Base-by-base conservation (phyloP, 2,888 invertebrate species). In the Lasioglossum vierecki region DNA sequence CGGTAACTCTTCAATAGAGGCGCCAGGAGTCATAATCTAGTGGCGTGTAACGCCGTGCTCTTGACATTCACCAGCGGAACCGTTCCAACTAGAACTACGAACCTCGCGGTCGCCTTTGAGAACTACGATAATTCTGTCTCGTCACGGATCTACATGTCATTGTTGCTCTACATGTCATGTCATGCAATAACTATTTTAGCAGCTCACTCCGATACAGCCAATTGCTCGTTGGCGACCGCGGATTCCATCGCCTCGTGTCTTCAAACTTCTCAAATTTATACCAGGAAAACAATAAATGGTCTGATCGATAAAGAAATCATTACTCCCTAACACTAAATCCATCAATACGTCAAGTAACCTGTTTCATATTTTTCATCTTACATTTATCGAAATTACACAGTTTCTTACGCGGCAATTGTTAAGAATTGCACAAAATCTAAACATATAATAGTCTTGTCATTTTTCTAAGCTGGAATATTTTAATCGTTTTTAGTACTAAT, bases 111-210 rank as follows among this genome's bases (percentile, higher is more conserved):
- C 86, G 89, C 84, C 89, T 89, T 89, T 90, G 88, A 89, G 87
- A 79, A 85, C 88, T 53, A 44, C 44, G 49, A 71, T 90, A 90
- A 91, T 89, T 91, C 90, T 88, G 88, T 90, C 90, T 90, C 88
- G 92, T 92, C 90, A 91, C 89, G 91, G 90, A 91, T 91, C 90
- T 88, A n/a, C n/a, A n/a, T n/a, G n/a, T n/a, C n/a, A n/a, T n/a
- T n/a, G 87, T 83, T 81, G 88, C 83, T 84, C 87, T 84, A 85
- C 86, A 88, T 87, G 89, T 90, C 91, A 88, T 57, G 73, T 30
- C 44, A 4, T 11, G 30, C 18, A 26, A 22, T 66, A 53, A 80
- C 68, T 46, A 80, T 60, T 76, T 71, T 46, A 70, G 53, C 66
- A 35, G 35, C 60, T 60, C 46, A 2, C 66, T 35, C 70, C 8